Evolutionary conservation across 2,888 invertebrate species (phyloP), one percentile per base, ranked within the genome.

Genomic region (Nemotelus nigrinus): DNA sequence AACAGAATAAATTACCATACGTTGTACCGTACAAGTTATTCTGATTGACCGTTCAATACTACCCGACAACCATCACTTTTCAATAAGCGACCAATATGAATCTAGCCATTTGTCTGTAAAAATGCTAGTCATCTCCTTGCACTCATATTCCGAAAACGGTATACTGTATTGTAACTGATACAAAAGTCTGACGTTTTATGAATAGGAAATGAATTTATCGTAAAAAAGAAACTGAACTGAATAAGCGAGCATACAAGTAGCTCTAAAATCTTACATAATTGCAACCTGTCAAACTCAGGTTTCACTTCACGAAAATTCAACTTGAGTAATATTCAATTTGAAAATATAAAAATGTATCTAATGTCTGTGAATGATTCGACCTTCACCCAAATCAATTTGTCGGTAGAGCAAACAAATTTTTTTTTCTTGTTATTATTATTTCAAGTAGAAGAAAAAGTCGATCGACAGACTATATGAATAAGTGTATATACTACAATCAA

Each of bases 361-460:
- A 41, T 50, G 55, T 70, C 70, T 3, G n/a, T 6, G 53, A 70
- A 7, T 43, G 48, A 74, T 48, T 60, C 57, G 74, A 74, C 74
- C 74, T 74, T 74, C 74, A 74, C 74, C 74, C 63, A 74, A 74
- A 74, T 74, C 74, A 74, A 74, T 74, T 74, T 74, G 74, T 74
- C 74, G 74, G 57, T 72, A 72, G 58, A 72, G 72, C 39, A 72
- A 72, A 57, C 39, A 58, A n/a, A 48, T 60, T 50, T 55, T 70
- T 43, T 41, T 65, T 45, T 63, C 5, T 63, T 57, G 10, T 57
- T 63, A 4, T 44, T 65, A 45, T 65, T 65, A 45, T 65, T 65
- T 45, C 7, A 44, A 3, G 6, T 2, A 53, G 43, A 70, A 55
- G 70, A 70, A 70, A 55, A 8, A 10, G 55, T 70, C 43, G 70